Evolutionary conservation across 2,113 vertebrate species (phyloP), one percentile per base, ranked within the genome.

Genomic region (Dasypus novemcinctus): DNA sequence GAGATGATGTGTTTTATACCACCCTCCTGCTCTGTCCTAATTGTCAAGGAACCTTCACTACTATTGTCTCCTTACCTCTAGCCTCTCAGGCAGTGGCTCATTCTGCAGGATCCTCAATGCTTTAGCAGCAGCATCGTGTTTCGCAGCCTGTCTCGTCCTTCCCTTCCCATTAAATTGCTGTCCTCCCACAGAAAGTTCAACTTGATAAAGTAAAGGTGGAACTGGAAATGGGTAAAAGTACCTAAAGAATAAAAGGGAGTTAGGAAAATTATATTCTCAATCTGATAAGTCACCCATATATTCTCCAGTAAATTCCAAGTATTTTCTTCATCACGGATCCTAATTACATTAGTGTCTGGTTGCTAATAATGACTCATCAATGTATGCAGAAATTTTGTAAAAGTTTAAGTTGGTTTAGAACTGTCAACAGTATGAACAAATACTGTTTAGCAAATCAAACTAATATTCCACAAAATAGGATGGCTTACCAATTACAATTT

Each of bases 181-280:
- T 96, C 99, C 99, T 96, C 99, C 99, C 82, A 99, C 99, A 75
- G 99, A 99, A 94, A 99, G 99, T 97, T 99, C 99, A 97, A 99
- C 99, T 98, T 99, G 99, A 98, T 99, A 99, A 94, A 99, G 97
- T 97, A 99, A 98, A 86, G 99, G 99, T 93, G 99, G 99, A 81
- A 99, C 99, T 96, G 99, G 99, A 98, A 99, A 99, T 64, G 99
- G 99, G 96, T 99, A 99, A 97, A 99, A 99, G 98, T 99, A 99
- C 98, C 99, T 99, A 97, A 97, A 52, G 96, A 97, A 95, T 41
- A 93, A 86, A 80, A 93, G 29, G 31, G 59, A 85, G 33, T 96
- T 61, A 90, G 64, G 86, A 38, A 88, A 94, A 76, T 93, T 17
- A 84, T 11, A 66, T 49, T 90, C 69, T 93, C 31, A 38, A 18